phyloP scores from a whole-genome alignment of 2,888 invertebrate species.

The Ochropleura leucogaster region DNA sequence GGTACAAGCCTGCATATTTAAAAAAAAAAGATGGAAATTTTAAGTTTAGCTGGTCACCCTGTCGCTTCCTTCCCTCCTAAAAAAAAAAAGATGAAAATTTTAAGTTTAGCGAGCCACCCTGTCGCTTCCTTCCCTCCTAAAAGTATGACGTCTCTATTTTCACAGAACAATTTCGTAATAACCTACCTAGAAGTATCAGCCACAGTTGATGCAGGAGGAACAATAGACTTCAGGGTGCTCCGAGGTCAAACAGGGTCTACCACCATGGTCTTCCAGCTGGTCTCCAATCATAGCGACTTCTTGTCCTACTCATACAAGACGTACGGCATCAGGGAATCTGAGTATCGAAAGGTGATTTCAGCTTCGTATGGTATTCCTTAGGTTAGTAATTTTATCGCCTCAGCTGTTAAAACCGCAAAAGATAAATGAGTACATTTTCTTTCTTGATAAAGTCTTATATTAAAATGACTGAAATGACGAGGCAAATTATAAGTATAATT shows the following conservation, averaged over 20 bases:
- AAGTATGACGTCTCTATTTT: background rate
- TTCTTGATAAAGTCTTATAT: background rate
- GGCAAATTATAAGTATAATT: background rate
- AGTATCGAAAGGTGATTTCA: conserved; percentile 86
- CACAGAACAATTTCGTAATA: conserved; percentile 82
- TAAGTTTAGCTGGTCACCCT: too few species aligned
- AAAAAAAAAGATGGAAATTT: too few species aligned
- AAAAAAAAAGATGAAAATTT: too few species aligned
- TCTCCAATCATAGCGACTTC: conserved; percentile 85
- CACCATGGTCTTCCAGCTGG: conserved; percentile 82
- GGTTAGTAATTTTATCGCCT: conserved; percentile 69
- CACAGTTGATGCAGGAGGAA: conserved; percentile 76
- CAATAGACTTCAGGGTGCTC: conserved; percentile 79
- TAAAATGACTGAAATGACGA: background rate
- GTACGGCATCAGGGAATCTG: conserved; percentile 83
- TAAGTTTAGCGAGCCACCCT: too few species aligned
- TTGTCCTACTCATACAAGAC: conserved; percentile 81
- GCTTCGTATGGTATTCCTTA: conserved; percentile 70
- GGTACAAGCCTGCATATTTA: too few species aligned
- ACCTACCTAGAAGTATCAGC: conserved; percentile 82
- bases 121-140: too few species aligned
- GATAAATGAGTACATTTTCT: background rate
- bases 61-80: too few species aligned
- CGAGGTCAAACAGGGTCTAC: conserved; percentile 80
- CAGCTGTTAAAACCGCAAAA: background rate